Evolutionary conservation across 2,888 invertebrate genomes (phyloP), one percentile per base, ranked within the genome.

Genomic region (Listrodromus nycthemerus): DNA sequence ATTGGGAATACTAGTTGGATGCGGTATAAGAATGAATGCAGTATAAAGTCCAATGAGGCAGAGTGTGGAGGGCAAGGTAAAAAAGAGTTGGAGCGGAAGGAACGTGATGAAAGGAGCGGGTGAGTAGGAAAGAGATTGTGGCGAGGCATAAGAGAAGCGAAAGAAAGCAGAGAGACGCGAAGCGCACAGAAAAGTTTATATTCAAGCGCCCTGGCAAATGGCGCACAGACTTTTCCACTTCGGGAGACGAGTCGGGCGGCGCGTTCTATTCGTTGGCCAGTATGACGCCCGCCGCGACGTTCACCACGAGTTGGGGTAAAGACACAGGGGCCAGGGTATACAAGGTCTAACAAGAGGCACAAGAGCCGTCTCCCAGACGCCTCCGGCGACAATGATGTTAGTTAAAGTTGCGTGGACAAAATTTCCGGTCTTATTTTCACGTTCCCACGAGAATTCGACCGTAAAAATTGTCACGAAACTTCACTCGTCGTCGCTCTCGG

Each of bases 161-260:
- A 58, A 75, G 61, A 58, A 41, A 83, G 48, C 41, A 24, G 21
- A 55, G 66, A 19, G 63, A 82, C 13, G 45, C 58, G 58, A 45
- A 21, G 45, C 24, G 41, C 30, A 45, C 33, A 69, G 50, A 70
- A 74, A 77, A 80, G 76, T 80, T 80, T 67, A 77, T 80, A 83
- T 85, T 82, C 55, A 61, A 85, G 74, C 83, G 85, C 71, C 83
- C 81, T 85, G 77, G 87, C 88, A 89, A 90, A 89, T 88, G 85
- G 88, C 87, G 86, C 88, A 88, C 88, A 88, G 90, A 90, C 88
- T 89, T 89, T 89, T 88, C 88, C 89, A 86, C 90, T 89, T 63
- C 86, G 74, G 61, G 63, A 73, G 77, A 83, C 77, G 83, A 83
- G 80, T 73, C 74, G 80, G 33, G 76, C 76, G 61, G 80, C 83